Percentiles rank a stretch among this genome's conserved stretches.
phyloP scores from a whole-genome alignment of 2,888 invertebrate genomes.

The Sussaba pulchella region DNA sequence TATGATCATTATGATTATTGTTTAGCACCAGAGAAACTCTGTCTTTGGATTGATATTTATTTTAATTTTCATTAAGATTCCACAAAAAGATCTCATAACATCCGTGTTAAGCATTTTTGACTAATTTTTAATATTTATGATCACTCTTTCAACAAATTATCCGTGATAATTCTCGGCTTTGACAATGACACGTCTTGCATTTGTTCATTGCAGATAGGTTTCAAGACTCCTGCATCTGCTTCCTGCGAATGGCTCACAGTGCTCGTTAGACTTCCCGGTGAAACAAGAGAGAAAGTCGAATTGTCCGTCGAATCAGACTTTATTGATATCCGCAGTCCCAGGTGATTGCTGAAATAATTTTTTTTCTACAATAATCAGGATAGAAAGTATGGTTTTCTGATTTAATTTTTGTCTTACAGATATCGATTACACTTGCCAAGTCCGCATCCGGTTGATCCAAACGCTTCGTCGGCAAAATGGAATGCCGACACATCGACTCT shows the following conservation, averaged over 20 bases:
- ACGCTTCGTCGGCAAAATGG: slow-evolving; percentile 93
- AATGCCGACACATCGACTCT: slow-evolving; percentile 88
- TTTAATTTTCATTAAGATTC: too few relatives aligned
- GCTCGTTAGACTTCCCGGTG: slow-evolving; percentile 90
- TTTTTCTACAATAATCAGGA: slow-evolving; percentile 32
- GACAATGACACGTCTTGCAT: slow-evolving; percentile 13
- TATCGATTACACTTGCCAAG: slow-evolving; percentile 91
- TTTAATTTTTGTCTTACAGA: slow-evolving; percentile 79
- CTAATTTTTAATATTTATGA: too few relatives aligned
- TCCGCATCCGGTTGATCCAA: slow-evolving; percentile 93
- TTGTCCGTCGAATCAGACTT: slow-evolving; percentile 86
- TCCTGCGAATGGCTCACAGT: slow-evolving; percentile 96
- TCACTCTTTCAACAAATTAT: too few relatives aligned
- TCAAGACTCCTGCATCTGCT: slow-evolving; percentile 91
- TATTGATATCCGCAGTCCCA: slow-evolving; percentile 81
- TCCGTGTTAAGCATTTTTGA: too few relatives aligned
- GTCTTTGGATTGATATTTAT: too few relatives aligned
- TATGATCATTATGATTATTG: too few relatives aligned
- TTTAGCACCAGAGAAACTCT: too few relatives aligned
- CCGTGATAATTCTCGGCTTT: not conserved
- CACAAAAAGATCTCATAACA: too few relatives aligned
- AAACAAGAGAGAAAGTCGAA: slow-evolving; percentile 90
- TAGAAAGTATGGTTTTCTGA: slow-evolving; percentile 15
- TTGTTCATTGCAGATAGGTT: slow-evolving; percentile 88
- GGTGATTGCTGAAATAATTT: slow-evolving; percentile 64